Conservation (phyloP, 2,113 vertebrate species). For the Clarias macrocephalus region DNA sequence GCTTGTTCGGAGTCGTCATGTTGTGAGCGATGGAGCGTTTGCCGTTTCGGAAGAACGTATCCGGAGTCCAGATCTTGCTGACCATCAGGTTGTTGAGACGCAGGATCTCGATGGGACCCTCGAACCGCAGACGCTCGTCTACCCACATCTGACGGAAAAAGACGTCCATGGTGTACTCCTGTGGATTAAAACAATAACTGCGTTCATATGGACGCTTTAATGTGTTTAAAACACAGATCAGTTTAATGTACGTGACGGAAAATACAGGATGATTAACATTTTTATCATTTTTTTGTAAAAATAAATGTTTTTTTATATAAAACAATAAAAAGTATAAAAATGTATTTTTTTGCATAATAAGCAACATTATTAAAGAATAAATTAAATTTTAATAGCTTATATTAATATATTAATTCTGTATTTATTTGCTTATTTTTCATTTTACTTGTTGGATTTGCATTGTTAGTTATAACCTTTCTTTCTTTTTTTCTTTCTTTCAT, state of each 20-base stretch:
- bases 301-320: neutral
- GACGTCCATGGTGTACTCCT: constrained; percentile 84
- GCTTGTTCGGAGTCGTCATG: constrained; percentile 86
- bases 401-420: neutral
- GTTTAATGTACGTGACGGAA: neutral
- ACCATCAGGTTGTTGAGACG: constrained; percentile 84
- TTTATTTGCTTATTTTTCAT: neutral
- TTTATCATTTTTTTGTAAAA: neutral
- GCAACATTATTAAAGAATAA: neutral
- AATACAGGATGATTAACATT: neutral
- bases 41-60: constrained; percentile 83
- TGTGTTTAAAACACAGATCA: neutral
- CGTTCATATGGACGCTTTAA: too few species aligned
- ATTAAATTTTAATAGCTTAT: neutral
- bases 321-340: neutral
- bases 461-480: neutral
- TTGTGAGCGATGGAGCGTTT: constrained; percentile 84
- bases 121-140: constrained; percentile 76
- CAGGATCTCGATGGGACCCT: constrained; percentile 80
- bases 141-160: constrained; percentile 83
- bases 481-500: neutral
- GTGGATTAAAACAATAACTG: neutral
- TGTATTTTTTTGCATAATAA: neutral
- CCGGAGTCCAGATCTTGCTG: constrained; percentile 83
- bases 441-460: neutral